Percentiles rank a stretch among this genome's conserved stretches.
phyloP scores from a whole-genome alignment of 1,140 invertebrate species.

The Dolichoris vasculosae region DNA sequence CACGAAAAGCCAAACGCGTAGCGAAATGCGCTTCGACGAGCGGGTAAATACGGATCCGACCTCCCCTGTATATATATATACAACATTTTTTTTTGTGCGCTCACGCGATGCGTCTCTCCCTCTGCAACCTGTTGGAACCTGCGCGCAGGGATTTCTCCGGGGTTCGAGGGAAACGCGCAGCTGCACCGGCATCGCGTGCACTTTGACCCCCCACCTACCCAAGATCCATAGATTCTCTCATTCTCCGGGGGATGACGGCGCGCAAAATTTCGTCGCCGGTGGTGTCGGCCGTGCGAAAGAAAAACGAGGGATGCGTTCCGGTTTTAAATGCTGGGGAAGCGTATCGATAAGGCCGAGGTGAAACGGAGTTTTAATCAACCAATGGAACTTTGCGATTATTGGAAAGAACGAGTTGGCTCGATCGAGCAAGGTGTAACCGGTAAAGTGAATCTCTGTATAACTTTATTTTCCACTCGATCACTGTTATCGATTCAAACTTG shows the following conservation, averaged over 20 bases:
- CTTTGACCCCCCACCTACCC: not conserved
- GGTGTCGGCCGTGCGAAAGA: too few relatives aligned
- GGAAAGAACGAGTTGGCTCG: too few relatives aligned
- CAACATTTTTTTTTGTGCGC: not conserved
- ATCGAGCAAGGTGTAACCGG: too few relatives aligned
- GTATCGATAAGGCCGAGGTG: too few relatives aligned
- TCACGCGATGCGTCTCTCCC: not conserved
- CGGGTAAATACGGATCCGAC: not conserved
- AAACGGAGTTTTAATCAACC: too few relatives aligned
- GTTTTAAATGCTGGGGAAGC: too few relatives aligned
- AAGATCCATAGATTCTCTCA: too few relatives aligned
- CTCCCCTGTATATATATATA: not conserved
- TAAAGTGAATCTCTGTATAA: not conserved
- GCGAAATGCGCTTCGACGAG: conserved; percentile 32
- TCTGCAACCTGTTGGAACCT: conserved; percentile 63
- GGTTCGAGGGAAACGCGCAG: not conserved
- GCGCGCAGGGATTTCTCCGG: conserved; percentile 30
- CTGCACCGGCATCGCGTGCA: not conserved
- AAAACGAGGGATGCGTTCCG: too few relatives aligned
- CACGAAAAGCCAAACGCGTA: not conserved
- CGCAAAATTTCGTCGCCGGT: not conserved
- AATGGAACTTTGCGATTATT: too few relatives aligned
- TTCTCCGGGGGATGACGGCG: too few relatives aligned
- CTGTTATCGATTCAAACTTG: too few relatives aligned
- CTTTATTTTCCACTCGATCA: not conserved